Conservation (phyloP, 2,113 vertebrate genomes). For the Rhombomys opimus region DNA sequence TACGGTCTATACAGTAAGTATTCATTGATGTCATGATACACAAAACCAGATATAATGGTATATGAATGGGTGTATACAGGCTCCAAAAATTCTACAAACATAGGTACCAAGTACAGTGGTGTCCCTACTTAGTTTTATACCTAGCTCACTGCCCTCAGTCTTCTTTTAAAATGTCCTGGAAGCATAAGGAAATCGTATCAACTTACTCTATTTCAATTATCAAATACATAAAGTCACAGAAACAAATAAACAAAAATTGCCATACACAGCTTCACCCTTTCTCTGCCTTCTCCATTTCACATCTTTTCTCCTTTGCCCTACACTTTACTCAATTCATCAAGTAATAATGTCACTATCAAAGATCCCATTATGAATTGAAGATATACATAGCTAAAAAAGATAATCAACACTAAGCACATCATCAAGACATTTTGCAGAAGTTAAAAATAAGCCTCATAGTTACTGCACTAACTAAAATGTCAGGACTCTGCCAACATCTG, state of each 20-base stretch:
- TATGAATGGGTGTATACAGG: not conserved
- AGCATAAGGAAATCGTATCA: not conserved
- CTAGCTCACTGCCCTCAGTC: not conserved
- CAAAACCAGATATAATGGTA: not conserved
- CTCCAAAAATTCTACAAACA: constrained; percentile 40
- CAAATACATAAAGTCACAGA: constrained; percentile 12
- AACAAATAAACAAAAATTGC: not conserved
- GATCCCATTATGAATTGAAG: not conserved
- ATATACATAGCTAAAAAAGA: not conserved
- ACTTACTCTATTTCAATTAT: constrained; percentile 10
- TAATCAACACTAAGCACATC: not conserved
- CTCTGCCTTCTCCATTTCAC: not conserved
- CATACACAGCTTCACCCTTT: not conserved
- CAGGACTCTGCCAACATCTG: not conserved
- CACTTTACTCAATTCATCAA: not conserved
- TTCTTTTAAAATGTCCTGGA: constrained; percentile 3
- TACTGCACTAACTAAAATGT: constrained; percentile 9
- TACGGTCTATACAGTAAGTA: not conserved
- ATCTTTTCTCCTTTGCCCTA: not conserved
- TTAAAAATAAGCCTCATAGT: constrained; percentile 41
- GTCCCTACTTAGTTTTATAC: not conserved
- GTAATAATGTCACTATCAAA: not conserved
- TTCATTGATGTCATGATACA: not conserved
- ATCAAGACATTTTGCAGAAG: not conserved
- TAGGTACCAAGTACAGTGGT: not conserved